Conservation (phyloP, 2,888 invertebrate genomes). For the Cephalotes varians region DNA sequence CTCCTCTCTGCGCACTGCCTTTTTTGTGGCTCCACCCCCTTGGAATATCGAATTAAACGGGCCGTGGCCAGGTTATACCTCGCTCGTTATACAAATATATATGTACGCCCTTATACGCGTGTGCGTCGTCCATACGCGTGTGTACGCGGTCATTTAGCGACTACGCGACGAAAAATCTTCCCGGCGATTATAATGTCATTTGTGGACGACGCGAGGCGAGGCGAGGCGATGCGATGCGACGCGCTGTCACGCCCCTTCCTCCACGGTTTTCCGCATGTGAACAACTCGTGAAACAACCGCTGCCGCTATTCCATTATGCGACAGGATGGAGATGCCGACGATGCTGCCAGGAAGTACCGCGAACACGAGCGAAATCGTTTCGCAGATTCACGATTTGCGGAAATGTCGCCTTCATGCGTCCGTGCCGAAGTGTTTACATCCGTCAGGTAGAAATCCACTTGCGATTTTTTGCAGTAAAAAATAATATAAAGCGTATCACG, state of each 20-base stretch:
- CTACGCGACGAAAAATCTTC: conserved; percentile 63
- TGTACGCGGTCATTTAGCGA: conserved; percentile 48
- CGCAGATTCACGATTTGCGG: conserved; percentile 42
- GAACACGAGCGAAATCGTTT: conserved; percentile 43
- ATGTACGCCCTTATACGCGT: not conserved
- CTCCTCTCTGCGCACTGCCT: conserved; percentile 57
- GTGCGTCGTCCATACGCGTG: conserved; percentile 1
- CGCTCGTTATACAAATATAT: conserved; percentile 45
- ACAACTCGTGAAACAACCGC: conserved; percentile 56
- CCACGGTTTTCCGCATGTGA: conserved; percentile 67
- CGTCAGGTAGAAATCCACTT: not conserved
- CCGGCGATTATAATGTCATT: conserved; percentile 72
- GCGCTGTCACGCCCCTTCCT: conserved; percentile 68
- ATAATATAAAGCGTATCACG: not conserved
- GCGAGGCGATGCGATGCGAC: conserved; percentile 49
- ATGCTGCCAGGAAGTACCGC: conserved; percentile 42
- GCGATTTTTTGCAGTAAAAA: conserved; percentile 2
- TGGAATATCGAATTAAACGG: conserved; percentile 80
- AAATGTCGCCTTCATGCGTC: conserved; percentile 34
- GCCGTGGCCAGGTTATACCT: conserved; percentile 69
- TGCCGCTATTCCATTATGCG: conserved; percentile 50
- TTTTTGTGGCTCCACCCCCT: conserved; percentile 61
- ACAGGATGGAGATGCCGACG: conserved; percentile 55
- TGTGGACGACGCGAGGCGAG: conserved; percentile 54
- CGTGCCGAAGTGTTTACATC: conserved; percentile 26